phyloP scores from a whole-genome alignment of 2,888 invertebrate species.

The Yponomeuta sedellus region DNA sequence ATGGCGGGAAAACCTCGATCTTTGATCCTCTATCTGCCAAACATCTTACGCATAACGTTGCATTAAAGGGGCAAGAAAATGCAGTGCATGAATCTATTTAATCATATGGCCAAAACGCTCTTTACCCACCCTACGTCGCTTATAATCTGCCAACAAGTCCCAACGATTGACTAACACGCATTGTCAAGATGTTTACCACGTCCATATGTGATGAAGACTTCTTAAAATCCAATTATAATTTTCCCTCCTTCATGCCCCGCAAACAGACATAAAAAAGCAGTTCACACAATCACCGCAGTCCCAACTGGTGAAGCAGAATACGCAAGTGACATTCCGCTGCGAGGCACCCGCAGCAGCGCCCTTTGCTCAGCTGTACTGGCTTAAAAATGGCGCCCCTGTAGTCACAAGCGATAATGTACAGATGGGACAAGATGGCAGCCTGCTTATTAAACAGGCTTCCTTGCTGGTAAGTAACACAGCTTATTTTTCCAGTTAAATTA shows the following conservation, averaged over 20 bases:
- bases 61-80: not conserved
- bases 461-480: constrained; percentile 67
- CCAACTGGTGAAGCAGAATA: constrained; percentile 86
- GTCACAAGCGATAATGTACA: constrained; percentile 80
- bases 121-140: not conserved
- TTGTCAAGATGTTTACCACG: not conserved
- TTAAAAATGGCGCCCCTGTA: constrained; percentile 85
- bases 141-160: not conserved
- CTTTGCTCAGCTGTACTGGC: constrained; percentile 90
- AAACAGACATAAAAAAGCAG: constrained; percentile 89
- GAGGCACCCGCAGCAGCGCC: constrained; percentile 93
- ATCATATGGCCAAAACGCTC: not conserved
- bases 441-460: constrained; percentile 90
- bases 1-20: no score
- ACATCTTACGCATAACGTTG: not conserved
- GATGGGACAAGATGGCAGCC: constrained; percentile 88
- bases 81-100: not conserved
- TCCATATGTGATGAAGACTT: not conserved
- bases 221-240: not conserved
- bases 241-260: not conserved
- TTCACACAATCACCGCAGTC: constrained; percentile 93
- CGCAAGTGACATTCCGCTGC: constrained; percentile 91
- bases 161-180: not conserved
- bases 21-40: no score
- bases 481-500: not conserved